These are phyloP conservation scores for Apeltes quadracus DNA, from an alignment of 2,113 vertebrate genomes.

Conservation along the genomic window DNA sequence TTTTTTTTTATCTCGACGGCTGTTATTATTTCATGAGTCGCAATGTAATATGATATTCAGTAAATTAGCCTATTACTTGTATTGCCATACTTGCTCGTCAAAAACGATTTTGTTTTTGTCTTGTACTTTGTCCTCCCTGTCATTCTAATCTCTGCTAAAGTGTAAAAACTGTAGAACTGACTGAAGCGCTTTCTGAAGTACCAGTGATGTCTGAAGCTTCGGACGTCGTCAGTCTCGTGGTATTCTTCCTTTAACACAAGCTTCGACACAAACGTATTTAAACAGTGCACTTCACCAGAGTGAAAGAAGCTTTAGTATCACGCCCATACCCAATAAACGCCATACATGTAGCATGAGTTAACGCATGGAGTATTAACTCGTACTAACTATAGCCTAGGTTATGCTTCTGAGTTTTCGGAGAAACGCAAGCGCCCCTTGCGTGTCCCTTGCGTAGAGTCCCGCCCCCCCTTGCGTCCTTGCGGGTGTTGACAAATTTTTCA, in stretches of 20 bases:
- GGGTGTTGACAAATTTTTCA: too few species aligned
- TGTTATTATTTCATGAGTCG: neutral
- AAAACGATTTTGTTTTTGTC: neutral
- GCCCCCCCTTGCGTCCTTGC: too few species aligned
- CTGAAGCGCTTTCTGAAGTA: constrained; percentile 1
- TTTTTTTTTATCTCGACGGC: neutral
- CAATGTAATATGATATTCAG: neutral
- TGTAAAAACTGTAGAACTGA: constrained; percentile 1
- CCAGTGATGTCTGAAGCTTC: neutral
- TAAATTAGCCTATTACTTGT: neutral
- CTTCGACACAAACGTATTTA: neutral
- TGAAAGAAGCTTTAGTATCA: neutral
- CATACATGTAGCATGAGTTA: neutral
- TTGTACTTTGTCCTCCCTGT: neutral
- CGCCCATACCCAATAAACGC: neutral
- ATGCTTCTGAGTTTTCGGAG: too few species aligned
- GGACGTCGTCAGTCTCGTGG: neutral
- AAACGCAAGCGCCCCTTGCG: too few species aligned
- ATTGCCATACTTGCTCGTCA: neutral
- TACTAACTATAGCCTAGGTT: too few species aligned
- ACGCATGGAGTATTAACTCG: neutral
- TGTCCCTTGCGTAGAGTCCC: too few species aligned
- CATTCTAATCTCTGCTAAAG: neutral
- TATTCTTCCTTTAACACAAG: neutral
- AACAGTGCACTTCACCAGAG: neutral